Percentiles rank a stretch among this genome's conserved stretches.
These are phyloP conservation scores for Orcinus orca DNA, from an alignment of 2,113 vertebrate genomes.

Conservation along the genomic window DNA sequence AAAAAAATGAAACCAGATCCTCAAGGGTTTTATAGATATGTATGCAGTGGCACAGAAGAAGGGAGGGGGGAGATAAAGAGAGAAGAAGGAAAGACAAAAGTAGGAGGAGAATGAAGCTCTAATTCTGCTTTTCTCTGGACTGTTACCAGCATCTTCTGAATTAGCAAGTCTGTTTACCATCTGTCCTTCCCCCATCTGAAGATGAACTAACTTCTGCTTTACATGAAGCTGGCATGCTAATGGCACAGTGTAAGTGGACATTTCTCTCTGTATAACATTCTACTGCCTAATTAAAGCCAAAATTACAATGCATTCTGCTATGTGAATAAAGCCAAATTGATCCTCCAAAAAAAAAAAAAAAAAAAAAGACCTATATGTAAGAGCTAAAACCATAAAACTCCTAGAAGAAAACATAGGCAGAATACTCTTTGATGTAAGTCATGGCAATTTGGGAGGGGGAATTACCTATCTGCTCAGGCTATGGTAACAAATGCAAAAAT, in stretches of 20 bases:
- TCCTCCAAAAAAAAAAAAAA: not conserved
- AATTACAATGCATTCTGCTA: not conserved
- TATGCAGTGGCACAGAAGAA: not conserved
- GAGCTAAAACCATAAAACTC: not conserved
- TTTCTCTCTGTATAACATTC: not conserved
- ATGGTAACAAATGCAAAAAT: not conserved
- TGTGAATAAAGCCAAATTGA: not conserved
- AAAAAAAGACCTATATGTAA: not conserved
- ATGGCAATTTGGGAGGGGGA: not conserved
- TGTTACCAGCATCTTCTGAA: not conserved
- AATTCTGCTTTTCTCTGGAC: not conserved
- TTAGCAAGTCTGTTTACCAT: not conserved
- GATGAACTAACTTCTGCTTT: not conserved
- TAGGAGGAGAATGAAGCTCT: not conserved
- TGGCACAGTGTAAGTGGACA: not conserved
- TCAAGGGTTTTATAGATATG: not conserved
- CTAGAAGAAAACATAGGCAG: not conserved
- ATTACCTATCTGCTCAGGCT: not conserved
- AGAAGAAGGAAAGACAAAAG: not conserved
- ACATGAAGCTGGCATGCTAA: not conserved
- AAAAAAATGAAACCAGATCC: slow-evolving; percentile 29
- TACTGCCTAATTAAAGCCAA: not conserved
- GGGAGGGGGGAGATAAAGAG: not conserved
- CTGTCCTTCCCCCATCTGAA: not conserved
- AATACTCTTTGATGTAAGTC: not conserved